phyloP scores from a whole-genome alignment of 2,888 invertebrate genomes.

The Diarsia dahlii region DNA sequence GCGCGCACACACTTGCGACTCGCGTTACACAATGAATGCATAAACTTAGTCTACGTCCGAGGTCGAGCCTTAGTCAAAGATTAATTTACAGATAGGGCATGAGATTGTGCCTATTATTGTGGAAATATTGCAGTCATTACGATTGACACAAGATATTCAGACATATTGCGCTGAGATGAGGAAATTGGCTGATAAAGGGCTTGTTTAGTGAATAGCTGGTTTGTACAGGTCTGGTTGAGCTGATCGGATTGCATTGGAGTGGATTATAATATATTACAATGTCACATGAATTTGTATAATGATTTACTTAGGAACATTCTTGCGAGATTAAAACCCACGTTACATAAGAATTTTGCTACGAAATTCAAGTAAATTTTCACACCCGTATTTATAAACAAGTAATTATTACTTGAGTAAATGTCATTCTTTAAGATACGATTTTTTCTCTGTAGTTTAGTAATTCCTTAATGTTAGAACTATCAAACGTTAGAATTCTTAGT shows the following conservation, averaged over 20 bases:
- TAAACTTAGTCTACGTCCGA: constrained; percentile 60
- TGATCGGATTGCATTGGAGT: constrained; percentile 16
- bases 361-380: no score
- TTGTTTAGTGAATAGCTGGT: not conserved
- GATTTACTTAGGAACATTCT: not conserved
- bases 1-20: constrained; percentile 41
- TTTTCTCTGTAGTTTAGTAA: no score
- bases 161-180: constrained; percentile 33
- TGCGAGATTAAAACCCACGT: not conserved
- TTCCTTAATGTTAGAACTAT: no score
- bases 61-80: constrained; percentile 56
- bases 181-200: constrained; percentile 36
- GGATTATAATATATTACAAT: not conserved
- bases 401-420: no score
- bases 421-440: no score
- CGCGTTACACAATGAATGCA: constrained; percentile 63
- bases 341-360: no score
- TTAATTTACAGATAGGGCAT: constrained; percentile 53
- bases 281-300: not conserved
- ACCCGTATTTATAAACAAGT: no score
- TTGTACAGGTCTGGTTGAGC: constrained; percentile 5
- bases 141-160: constrained; percentile 52
- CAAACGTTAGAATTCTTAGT: no score
- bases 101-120: constrained; percentile 25
- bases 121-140: constrained; percentile 53